Conservation (phyloP, 2,888 invertebrate genomes). For the Rotaria socialis region DNA sequence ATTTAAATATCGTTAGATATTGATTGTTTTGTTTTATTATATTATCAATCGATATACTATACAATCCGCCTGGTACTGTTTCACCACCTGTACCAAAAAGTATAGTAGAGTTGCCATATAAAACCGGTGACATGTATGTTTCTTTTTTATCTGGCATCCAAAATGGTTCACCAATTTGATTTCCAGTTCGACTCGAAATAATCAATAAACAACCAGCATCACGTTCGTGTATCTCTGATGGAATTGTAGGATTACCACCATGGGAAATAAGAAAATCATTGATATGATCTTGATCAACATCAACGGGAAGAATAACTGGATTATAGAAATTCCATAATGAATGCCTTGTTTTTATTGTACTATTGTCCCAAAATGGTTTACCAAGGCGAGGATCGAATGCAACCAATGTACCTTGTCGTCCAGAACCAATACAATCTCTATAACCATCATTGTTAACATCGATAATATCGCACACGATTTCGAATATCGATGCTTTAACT, state of each 20-base stretch:
- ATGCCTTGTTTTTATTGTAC: conserved; percentile 45
- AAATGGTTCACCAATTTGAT: conserved; percentile 51
- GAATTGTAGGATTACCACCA: conserved; percentile 51
- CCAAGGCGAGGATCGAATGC: conserved; percentile 55
- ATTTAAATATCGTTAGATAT: not conserved
- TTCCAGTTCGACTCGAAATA: conserved; percentile 54
- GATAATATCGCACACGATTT: conserved; percentile 53
- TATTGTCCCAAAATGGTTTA: conserved; percentile 47
- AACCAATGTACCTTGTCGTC: conserved; percentile 51
- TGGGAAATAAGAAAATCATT: conserved; percentile 53
- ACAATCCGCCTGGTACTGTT: conserved; percentile 52
- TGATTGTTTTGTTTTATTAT: conserved; percentile 48
- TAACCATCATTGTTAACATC: conserved; percentile 54
- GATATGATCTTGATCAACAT: conserved; percentile 54
- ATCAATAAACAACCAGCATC: conserved; percentile 53
- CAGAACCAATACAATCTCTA: conserved; percentile 55
- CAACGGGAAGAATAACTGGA: conserved; percentile 51
- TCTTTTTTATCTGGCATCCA: conserved; percentile 52
- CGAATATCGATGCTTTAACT: conserved; percentile 50
- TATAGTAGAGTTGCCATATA: conserved; percentile 52
- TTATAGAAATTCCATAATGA: conserved; percentile 54
- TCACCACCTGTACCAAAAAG: conserved; percentile 57
- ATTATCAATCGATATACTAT: conserved; percentile 52
- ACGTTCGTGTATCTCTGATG: conserved; percentile 49
- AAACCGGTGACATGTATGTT: conserved; percentile 55